Evolutionary conservation across 1,140 invertebrate species (phyloP).

Genomic region (Ceratina japonica): DNA sequence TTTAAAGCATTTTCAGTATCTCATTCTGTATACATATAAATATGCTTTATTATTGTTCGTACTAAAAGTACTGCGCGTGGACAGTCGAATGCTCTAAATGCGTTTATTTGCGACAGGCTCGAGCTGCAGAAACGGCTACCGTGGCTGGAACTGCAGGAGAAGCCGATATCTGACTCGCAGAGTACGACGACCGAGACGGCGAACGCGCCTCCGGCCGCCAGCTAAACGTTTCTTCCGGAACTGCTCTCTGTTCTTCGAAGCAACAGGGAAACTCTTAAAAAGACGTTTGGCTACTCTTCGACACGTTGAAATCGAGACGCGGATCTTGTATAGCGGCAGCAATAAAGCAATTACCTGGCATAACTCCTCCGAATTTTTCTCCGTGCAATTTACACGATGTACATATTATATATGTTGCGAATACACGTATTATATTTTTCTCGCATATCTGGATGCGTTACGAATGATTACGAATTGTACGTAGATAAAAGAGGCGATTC

Average conservation of each 20-base stretch:
- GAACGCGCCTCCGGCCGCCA: constrained; percentile 65
- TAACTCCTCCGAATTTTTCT: neutral
- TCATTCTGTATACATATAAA: neutral
- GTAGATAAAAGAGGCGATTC: too few relatives aligned
- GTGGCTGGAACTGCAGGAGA: constrained; percentile 77
- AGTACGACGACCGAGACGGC: constrained; percentile 74
- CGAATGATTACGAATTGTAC: too few relatives aligned
- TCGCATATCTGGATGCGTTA: too few relatives aligned
- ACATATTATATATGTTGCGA: too few relatives aligned
- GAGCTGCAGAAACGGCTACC: constrained; percentile 77
- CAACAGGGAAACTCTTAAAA: neutral
- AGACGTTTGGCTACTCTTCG: neutral
- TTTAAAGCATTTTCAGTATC: too few relatives aligned
- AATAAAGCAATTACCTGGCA: constrained; percentile 54
- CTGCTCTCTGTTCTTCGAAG: neutral
- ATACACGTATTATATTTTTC: too few relatives aligned
- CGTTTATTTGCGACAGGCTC: constrained; percentile 58
- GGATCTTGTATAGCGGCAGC: constrained; percentile 28
- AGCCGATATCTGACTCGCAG: constrained; percentile 62
- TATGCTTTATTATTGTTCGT: neutral
- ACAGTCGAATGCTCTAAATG: too few relatives aligned
- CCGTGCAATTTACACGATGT: neutral
- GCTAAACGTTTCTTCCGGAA: constrained; percentile 50
- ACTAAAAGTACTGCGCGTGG: too few relatives aligned
- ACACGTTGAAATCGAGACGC: neutral